Evolutionary conservation across 92 coral and sea anemone genomes (phyloP).

Genomic region (Epizoanthus rinbou): DNA sequence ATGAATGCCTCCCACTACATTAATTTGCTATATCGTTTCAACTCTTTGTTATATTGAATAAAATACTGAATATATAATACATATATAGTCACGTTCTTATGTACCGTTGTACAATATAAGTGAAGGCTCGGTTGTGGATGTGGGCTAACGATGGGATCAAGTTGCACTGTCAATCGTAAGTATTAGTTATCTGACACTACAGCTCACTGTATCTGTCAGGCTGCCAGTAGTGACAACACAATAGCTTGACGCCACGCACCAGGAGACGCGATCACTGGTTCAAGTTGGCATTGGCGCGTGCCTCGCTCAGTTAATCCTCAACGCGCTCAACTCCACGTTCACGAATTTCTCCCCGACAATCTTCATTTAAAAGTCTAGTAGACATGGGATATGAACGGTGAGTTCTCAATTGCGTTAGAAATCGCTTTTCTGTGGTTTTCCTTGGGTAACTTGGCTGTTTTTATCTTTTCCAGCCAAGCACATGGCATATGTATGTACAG

Average conservation of each 20-base stretch:
- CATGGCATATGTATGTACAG: constrained; percentile 1
- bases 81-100: neutral
- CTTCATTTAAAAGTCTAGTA: neutral
- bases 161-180: constrained; percentile 24
- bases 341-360: neutral
- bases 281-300: constrained; percentile 31
- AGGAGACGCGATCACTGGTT: constrained; percentile 24
- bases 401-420: neutral
- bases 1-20: too few relatives aligned
- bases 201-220: constrained; percentile 37
- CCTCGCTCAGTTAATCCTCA: constrained; percentile 32
- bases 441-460: neutral
- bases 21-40: too few relatives aligned
- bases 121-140: constrained; percentile 13
- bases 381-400: constrained; percentile 33
- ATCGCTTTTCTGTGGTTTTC: neutral
- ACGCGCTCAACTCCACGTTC: constrained; percentile 26
- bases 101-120: constrained; percentile 4
- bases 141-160: neutral
- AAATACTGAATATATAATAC: too few relatives aligned
- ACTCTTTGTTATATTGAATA: too few relatives aligned
- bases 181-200: constrained; percentile 23
- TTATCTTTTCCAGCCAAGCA: neutral
- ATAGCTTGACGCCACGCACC: constrained; percentile 35
- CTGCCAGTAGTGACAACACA: constrained; percentile 33